Conservation (phyloP, 1,140 invertebrate genomes). For the Caenorhabditis remanei region DNA sequence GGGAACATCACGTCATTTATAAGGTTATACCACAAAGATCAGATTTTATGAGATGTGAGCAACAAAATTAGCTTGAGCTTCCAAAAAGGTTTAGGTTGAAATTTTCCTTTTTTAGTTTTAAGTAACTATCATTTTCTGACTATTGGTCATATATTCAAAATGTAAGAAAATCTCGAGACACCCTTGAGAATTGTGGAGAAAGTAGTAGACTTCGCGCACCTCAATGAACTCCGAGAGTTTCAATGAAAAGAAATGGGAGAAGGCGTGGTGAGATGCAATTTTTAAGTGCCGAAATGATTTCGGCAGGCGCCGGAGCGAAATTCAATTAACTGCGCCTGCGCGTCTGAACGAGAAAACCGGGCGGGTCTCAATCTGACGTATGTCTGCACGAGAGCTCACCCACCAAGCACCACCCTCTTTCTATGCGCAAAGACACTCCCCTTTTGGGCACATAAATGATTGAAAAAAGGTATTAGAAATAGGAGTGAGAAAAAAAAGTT, state of each 20-base stretch:
- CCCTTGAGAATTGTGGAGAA: background rate
- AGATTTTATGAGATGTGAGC: background rate
- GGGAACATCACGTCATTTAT: background rate
- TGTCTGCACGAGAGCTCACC: constrained; percentile 25
- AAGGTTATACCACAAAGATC: background rate
- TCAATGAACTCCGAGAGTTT: constrained; percentile 35
- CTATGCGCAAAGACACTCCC: background rate
- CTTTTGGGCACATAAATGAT: constrained; percentile 1
- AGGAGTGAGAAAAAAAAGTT: background rate
- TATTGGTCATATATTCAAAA: background rate
- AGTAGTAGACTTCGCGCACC: background rate
- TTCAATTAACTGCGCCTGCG: constrained; percentile 51
- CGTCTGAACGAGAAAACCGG: constrained; percentile 47
- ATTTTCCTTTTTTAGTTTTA: no score
- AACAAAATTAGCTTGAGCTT: no score
- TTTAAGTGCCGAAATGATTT: constrained; percentile 53
- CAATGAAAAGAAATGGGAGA: constrained; percentile 20
- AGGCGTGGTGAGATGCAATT: constrained; percentile 51
- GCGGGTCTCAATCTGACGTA: constrained; percentile 44
- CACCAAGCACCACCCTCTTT: constrained; percentile 46
- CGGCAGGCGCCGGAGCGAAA: constrained; percentile 47
- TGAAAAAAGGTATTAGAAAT: constrained; percentile 2
- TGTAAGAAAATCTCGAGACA: background rate
- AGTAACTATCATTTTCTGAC: no score
- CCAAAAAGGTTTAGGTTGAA: no score